phyloP scores from a whole-genome alignment of 2,888 invertebrate species.

The Aphodius granarius region DNA sequence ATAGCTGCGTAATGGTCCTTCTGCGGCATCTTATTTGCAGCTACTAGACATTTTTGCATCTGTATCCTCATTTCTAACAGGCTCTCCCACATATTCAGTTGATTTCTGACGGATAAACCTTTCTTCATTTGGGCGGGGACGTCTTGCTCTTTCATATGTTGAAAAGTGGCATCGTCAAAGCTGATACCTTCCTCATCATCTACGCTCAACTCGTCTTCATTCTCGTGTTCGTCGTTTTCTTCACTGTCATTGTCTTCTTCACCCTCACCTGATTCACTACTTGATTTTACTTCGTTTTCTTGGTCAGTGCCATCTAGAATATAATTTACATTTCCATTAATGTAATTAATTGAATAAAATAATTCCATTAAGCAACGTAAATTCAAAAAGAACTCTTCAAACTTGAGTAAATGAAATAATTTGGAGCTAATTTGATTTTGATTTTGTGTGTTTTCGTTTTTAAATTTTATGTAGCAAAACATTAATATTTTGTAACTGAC shows the following conservation, averaged over 20 bases:
- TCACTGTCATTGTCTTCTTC: conserved; percentile 31
- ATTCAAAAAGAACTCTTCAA: no score
- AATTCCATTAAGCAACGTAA: no score
- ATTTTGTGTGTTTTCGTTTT: no score
- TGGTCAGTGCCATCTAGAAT: conserved; percentile 18
- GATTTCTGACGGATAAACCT: conserved; percentile 69
- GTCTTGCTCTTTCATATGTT: conserved; percentile 9
- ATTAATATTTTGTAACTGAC: no score
- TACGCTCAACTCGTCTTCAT: conserved; percentile 35
- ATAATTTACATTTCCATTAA: conserved; percentile 28
- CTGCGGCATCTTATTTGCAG: conserved; percentile 80
- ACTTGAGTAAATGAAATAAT: no score
- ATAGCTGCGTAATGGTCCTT: conserved; percentile 57
- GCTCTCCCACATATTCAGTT: conserved; percentile 80
- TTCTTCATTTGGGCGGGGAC: conserved; percentile 40
- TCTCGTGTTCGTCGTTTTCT: conserved; percentile 30
- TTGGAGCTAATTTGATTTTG: no score
- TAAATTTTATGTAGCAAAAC: no score
- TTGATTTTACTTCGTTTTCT: conserved; percentile 25
- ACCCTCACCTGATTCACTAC: conserved; percentile 19
- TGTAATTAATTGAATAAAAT: conserved; percentile 28
- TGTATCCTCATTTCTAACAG: conserved; percentile 85
- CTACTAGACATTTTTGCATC: conserved; percentile 76
- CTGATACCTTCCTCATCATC: not conserved
- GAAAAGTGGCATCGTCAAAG: conserved; percentile 6